Evolutionary conservation across 2,113 vertebrate species (phyloP).

Genomic region (Aegithalos caudatus): DNA sequence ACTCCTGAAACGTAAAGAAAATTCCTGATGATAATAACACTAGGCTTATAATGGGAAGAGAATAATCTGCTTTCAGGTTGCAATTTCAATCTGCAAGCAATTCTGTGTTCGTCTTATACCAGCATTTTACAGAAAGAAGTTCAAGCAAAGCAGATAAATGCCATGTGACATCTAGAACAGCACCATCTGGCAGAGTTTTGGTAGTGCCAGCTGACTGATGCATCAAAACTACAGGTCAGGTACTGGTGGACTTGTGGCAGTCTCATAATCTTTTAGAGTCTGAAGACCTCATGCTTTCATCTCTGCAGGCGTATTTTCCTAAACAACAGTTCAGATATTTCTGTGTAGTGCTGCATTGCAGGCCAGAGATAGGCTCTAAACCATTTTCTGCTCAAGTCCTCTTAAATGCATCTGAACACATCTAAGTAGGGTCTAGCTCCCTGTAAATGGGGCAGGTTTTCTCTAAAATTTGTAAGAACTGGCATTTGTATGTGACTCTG

Average conservation of each 20-base stretch:
- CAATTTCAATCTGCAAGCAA: not conserved
- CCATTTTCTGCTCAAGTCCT: not conserved
- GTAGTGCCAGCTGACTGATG: not conserved
- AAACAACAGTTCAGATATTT: not conserved
- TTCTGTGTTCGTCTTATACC: accelerated
- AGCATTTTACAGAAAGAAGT: not conserved
- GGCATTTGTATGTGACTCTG: not conserved
- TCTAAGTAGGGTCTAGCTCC: not conserved
- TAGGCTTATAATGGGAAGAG: not conserved
- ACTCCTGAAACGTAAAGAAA: not conserved
- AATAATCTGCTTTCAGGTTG: not conserved
- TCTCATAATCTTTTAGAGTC: not conserved
- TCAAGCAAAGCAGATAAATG: not conserved
- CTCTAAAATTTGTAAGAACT: not conserved
- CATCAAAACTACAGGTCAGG: not conserved
- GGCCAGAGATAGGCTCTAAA: not conserved
- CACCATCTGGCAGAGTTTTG: not conserved
- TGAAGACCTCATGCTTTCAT: not conserved
- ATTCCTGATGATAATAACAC: not conserved
- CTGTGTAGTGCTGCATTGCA: not conserved
- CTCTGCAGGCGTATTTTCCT: not conserved
- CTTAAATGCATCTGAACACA: not conserved
- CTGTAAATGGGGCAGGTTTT: not conserved
- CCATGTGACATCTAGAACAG: not conserved
- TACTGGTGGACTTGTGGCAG: not conserved